Percentiles rank a stretch among this genome's conserved stretches.
Conservation (phyloP, 2,888 invertebrate species). For the Apodemia duryi region DNA sequence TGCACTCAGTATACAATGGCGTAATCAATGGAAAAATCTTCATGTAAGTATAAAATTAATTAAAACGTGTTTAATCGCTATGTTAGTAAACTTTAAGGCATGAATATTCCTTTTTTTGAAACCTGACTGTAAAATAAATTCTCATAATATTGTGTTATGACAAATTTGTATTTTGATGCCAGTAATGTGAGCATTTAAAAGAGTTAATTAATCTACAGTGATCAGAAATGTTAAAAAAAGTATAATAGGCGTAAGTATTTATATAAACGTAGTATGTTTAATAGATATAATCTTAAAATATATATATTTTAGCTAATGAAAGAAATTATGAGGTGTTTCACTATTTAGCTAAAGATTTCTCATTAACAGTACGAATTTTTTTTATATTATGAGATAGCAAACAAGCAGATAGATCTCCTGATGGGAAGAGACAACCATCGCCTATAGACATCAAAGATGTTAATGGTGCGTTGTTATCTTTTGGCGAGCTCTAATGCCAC, state of each 20-base stretch:
- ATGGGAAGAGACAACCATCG: too few relatives aligned
- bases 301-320: constrained; percentile 9
- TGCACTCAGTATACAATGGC: too few relatives aligned
- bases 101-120: not conserved
- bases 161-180: not conserved
- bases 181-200: not conserved
- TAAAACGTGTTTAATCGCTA: not conserved
- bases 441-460: too few relatives aligned
- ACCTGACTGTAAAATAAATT: not conserved
- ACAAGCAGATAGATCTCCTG: too few relatives aligned
- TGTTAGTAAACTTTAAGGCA: not conserved
- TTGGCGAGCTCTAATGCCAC: too few relatives aligned
- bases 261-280: constrained; percentile 9
- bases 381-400: too few relatives aligned
- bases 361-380: not conserved
- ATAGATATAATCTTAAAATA: not conserved
- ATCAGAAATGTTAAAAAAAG: constrained; percentile 5
- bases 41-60: too few relatives aligned
- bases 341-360: constrained; percentile 1
- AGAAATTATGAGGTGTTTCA: not conserved
- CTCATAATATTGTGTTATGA: not conserved
- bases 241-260: constrained; percentile 9
- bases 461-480: too few relatives aligned
- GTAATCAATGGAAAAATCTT: too few relatives aligned
- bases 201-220: not conserved